Conservation (phyloP, 2,888 invertebrate genomes). For the Sinopyrophorus schimmeli region DNA sequence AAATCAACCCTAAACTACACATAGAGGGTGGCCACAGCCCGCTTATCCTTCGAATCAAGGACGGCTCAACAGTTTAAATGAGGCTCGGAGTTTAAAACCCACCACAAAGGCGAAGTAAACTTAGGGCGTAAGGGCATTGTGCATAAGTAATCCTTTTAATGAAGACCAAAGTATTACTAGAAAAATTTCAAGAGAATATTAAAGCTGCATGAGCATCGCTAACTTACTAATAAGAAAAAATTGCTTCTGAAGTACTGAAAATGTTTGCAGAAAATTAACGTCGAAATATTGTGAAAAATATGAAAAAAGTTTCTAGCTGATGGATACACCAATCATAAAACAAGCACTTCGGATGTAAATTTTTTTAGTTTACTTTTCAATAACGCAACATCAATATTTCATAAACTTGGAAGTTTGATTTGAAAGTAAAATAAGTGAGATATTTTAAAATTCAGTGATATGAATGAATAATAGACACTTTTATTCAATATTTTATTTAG, state of each 20-base stretch:
- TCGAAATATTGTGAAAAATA: no score
- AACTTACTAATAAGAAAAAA: no score
- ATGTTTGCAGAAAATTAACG: no score
- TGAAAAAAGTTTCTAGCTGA: no score
- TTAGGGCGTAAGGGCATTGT: constrained; percentile 16
- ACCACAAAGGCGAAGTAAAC: constrained; percentile 24
- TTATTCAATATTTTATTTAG: neutral
- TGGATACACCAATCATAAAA: no score
- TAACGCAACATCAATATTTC: constrained; percentile 5
- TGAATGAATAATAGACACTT: neutral
- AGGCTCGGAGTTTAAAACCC: constrained; percentile 15
- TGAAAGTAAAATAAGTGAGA: constrained; percentile 7
- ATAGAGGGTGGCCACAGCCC: constrained; percentile 24
- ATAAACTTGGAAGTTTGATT: constrained; percentile 1
- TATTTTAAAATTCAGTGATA: constrained; percentile 5
- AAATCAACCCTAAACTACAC: constrained; percentile 29
- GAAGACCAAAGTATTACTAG: no score
- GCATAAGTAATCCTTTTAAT: constrained; percentile 21
- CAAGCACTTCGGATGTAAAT: no score
- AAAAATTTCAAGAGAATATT: no score
- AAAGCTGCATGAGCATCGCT: no score
- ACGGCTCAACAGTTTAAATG: constrained; percentile 24
- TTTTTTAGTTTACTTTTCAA: constrained; percentile 1
- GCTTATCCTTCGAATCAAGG: constrained; percentile 27
- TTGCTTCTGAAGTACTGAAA: no score